These are phyloP conservation scores for Steatocranus sp. DNA, from an alignment of 2,797 vertebrate species.

Conservation along the genomic window DNA sequence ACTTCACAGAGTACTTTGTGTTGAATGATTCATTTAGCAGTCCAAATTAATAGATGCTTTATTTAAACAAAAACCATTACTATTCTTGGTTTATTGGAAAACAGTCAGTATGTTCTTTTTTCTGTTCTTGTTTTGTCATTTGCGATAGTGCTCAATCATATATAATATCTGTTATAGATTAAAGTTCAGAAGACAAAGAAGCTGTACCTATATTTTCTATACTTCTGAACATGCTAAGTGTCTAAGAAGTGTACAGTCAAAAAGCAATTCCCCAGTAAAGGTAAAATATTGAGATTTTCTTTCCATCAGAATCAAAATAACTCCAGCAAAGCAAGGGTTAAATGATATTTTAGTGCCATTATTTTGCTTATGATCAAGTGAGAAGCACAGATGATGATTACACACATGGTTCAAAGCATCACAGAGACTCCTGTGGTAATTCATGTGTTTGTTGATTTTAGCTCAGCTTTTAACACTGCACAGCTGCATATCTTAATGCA, in stretches of 20 bases:
- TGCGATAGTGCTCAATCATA: neutral
- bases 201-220: neutral
- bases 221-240: neutral
- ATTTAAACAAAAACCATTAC: neutral
- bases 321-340: neutral
- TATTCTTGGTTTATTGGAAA: neutral
- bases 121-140: neutral
- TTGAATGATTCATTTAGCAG: constrained; percentile 13
- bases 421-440: neutral
- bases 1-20: neutral
- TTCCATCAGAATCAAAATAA: neutral
- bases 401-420: neutral
- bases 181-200: neutral
- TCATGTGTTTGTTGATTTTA: neutral
- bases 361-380: neutral
- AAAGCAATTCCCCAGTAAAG: neutral
- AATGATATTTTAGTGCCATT: neutral
- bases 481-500: neutral
- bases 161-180: neutral
- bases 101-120: neutral
- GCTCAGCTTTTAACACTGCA: neutral
- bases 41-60: neutral
- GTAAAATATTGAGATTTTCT: neutral
- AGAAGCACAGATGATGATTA: neutral
- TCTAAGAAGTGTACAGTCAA: neutral